phyloP scores from a whole-genome alignment of 2,113 vertebrate species.

The Holacanthus passer region DNA sequence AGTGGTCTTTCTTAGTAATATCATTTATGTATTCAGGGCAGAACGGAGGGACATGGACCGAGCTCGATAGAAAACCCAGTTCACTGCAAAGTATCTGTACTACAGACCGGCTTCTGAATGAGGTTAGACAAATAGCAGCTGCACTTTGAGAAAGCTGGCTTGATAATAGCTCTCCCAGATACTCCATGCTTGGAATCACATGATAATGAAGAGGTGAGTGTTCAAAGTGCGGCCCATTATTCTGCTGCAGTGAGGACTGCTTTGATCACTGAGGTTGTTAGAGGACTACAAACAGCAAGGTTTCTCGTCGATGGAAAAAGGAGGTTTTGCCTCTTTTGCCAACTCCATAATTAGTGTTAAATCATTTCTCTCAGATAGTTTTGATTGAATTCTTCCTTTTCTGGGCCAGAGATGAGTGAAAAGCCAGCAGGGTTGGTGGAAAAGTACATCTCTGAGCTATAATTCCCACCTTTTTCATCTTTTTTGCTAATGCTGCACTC shows the following conservation, averaged over 20 bases:
- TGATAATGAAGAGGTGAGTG: slow-evolving; percentile 67
- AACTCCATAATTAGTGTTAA: slow-evolving; percentile 41
- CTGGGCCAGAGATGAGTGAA: slow-evolving; percentile 9
- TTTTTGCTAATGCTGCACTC: slow-evolving; percentile 3
- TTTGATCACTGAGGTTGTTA: slow-evolving; percentile 62
- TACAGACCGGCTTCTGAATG: slow-evolving; percentile 35
- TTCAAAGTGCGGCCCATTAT: slow-evolving; percentile 68
- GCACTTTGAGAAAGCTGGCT: slow-evolving; percentile 41
- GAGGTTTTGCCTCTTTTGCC: slow-evolving; percentile 26
- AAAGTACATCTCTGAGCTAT: slow-evolving; percentile 1
- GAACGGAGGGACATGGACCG: neutral
- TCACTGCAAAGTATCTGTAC: slow-evolving; percentile 10
- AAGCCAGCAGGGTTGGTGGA: slow-evolving; percentile 3
- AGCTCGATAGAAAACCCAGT: slow-evolving; percentile 18
- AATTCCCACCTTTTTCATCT: slow-evolving; percentile 16
- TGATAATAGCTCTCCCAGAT: slow-evolving; percentile 61
- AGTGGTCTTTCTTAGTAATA: neutral
- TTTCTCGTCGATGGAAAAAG: slow-evolving; percentile 39
- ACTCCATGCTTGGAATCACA: slow-evolving; percentile 65
- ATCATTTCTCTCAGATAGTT: slow-evolving; percentile 21
- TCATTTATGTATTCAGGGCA: neutral
- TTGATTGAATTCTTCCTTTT: slow-evolving; percentile 19
- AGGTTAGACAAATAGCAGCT: slow-evolving; percentile 64
- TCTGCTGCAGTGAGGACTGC: slow-evolving; percentile 36
- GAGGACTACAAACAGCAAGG: slow-evolving; percentile 44